Conservation (phyloP, 2,113 vertebrate species). For the Sceloporus tristichus region DNA sequence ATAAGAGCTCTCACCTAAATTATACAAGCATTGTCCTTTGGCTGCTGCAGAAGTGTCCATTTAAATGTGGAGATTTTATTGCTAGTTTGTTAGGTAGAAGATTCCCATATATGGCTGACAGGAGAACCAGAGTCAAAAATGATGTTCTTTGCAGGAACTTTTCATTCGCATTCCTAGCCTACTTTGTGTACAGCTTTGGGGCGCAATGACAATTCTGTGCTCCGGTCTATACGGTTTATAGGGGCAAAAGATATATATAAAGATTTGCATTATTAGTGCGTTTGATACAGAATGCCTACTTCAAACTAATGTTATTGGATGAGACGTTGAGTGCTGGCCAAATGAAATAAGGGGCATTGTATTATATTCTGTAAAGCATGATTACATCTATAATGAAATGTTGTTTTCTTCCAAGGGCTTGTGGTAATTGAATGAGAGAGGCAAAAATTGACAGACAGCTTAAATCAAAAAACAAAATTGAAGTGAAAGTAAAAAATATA, state of each 20-base stretch:
- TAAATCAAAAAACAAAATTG: background rate
- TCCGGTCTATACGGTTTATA: constrained; percentile 47
- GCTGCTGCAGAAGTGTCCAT: constrained; percentile 54
- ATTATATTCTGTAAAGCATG: background rate
- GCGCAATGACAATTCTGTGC: constrained; percentile 65
- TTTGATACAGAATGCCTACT: background rate
- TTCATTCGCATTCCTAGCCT: constrained; percentile 64
- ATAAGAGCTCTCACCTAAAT: constrained; percentile 65
- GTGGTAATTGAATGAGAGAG: background rate
- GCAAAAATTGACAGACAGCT: background rate
- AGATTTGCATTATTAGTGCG: background rate
- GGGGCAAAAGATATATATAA: constrained; percentile 60
- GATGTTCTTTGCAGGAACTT: constrained; percentile 60
- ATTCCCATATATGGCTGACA: constrained; percentile 71
- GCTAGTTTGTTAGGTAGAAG: constrained; percentile 55
- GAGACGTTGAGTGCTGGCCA: background rate
- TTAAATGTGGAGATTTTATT: constrained; percentile 57
- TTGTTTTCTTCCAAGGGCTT: background rate
- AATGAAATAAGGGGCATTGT: background rate
- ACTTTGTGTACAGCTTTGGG: constrained; percentile 69
- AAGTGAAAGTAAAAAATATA: background rate
- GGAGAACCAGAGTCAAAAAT: constrained; percentile 56
- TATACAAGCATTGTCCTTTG: constrained; percentile 53
- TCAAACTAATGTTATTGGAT: background rate
- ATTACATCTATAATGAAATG: background rate